Conservation (phyloP, 2,113 vertebrate species). For the Dipodomys spectabilis region DNA sequence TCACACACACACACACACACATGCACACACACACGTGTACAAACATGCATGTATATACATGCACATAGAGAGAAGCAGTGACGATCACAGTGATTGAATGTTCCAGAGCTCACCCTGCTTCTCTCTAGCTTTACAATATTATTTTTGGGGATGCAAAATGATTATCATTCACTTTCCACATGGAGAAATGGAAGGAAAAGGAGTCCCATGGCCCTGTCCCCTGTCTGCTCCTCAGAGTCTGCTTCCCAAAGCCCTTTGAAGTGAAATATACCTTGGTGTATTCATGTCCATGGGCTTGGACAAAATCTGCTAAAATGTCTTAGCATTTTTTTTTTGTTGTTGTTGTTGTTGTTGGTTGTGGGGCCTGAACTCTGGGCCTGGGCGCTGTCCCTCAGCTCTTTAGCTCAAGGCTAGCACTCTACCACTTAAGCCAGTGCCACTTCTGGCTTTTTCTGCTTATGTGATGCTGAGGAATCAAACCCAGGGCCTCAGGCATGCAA, state of each 20-base stretch:
- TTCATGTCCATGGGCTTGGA: constrained; percentile 25
- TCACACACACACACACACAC: too few relatives aligned
- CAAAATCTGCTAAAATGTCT: constrained; percentile 23
- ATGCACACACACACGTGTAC: too few relatives aligned
- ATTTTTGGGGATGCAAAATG: neutral
- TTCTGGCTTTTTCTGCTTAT: too few relatives aligned
- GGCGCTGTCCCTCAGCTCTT: too few relatives aligned
- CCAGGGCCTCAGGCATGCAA: too few relatives aligned
- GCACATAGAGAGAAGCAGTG: neutral
- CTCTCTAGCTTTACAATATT: neutral
- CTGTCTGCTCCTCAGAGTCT: constrained; percentile 40
- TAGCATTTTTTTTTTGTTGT: neutral
- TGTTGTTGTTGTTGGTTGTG: too few relatives aligned
- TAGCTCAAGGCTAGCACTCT: too few relatives aligned
- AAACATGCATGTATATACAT: neutral
- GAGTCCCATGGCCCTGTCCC: constrained; percentile 14
- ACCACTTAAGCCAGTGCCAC: too few relatives aligned
- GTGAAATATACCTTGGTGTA: neutral
- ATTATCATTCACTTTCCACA: constrained; percentile 65
- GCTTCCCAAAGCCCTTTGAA: neutral
- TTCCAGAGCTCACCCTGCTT: neutral
- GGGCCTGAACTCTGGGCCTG: too few relatives aligned
- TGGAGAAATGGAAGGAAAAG: constrained; percentile 47
- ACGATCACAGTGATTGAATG: neutral
- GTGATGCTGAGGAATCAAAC: too few relatives aligned